Evolutionary conservation across 2,888 invertebrate genomes (phyloP), one percentile per base, ranked within the genome.

Genomic region (Drosophila fungiperda): DNA sequence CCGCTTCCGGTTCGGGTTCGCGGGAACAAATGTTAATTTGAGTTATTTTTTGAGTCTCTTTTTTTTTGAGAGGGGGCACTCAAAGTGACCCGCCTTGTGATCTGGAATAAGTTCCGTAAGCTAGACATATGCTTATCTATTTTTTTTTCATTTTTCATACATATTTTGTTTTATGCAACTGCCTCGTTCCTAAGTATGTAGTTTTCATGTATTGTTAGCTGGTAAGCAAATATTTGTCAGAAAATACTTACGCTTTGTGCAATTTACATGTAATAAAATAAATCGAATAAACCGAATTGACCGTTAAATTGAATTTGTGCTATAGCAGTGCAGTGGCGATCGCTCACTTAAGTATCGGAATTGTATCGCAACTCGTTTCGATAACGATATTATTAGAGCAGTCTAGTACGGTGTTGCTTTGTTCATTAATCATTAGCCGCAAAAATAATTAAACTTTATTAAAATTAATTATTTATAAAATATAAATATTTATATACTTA

Each of bases 21-120:
- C 81, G 80, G 17, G 84, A 89, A 45, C 90, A 83, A 74, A 82
- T 91, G 72, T 50, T 91, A 59, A 80, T 91, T 57, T 91, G 61
- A 78, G 33, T 23, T 45, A 23, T 15, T 23, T 23, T 45, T 23
- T 15, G 23, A n/a, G 40, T n/a, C 8, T 23, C 5, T 12, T 3
- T 82, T 26, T 26, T 61, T 15, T 35, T 0, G 23, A 15, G 35
- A 63, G 55, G 54, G 54, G 67, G 49, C 68, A 40, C 79, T 74
- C 15, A 35, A 78, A 80, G 78, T 63, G 52, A 57, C 40, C 59
- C 52, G 75, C 73, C 81, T 76, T 88, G 90, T 89, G 90, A 89
- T 90, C 82, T 75, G 87, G 80, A 89, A 80, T 77, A 80, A 81
- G 83, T 90, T 82, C 87, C 90, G 68, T 29, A 52, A 61, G 35